Conservation (phyloP, 1,140 invertebrate genomes). For the Bombus waltoni region DNA sequence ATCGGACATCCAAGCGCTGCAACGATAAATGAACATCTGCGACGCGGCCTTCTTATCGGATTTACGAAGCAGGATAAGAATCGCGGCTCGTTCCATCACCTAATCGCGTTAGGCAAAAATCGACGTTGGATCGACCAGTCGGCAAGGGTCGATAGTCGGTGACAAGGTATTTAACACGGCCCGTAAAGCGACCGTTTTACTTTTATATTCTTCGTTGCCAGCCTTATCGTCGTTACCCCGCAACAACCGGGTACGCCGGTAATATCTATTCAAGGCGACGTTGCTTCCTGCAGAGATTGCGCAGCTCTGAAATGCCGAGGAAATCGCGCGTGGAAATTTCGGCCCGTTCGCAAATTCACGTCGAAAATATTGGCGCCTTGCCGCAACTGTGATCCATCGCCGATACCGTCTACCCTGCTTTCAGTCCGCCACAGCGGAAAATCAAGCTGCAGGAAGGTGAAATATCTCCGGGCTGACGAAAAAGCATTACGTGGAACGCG, state of each 20-base stretch:
- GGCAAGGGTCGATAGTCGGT: neutral
- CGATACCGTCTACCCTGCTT: neutral
- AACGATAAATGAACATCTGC: no score
- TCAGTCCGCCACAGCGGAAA: neutral
- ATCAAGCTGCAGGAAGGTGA: neutral
- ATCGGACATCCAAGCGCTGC: no score
- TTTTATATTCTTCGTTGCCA: neutral
- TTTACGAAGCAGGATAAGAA: neutral
- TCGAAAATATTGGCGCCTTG: neutral
- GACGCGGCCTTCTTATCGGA: neutral
- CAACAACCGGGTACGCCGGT: neutral
- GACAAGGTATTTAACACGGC: no score
- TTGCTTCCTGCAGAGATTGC: neutral
- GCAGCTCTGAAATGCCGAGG: neutral
- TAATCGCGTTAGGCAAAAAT: neutral
- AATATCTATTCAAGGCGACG: neutral
- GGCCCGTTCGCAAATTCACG: neutral
- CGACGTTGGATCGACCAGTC: neutral
- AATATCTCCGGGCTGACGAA: neutral
- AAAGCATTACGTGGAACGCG: neutral
- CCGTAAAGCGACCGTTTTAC: neutral
- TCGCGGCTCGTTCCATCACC: neutral
- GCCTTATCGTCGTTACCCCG: neutral
- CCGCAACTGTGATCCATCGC: neutral
- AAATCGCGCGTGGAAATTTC: neutral